Evolutionary conservation across 2,888 invertebrate genomes (phyloP).

Genomic region (Gryllus longicercus): DNA sequence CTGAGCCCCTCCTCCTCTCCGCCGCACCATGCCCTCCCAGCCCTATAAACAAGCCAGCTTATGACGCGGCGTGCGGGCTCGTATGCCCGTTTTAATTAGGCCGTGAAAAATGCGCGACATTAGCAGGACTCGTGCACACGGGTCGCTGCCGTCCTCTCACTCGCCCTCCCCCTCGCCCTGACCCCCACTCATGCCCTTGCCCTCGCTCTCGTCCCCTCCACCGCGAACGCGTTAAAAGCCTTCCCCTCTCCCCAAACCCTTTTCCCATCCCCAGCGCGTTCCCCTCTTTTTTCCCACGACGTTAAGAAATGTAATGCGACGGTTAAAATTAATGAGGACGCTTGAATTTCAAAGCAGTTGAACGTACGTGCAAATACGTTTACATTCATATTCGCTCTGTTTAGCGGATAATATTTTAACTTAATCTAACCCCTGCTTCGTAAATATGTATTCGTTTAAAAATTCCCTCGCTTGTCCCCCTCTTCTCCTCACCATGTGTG

Average conservation of each 20-base stretch:
- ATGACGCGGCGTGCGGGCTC: not conserved
- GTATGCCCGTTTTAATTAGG: not conserved
- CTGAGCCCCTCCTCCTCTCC: not conserved
- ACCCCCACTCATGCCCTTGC: not conserved
- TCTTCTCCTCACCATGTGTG: not conserved
- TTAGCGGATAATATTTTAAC: slow-evolving; percentile 10
- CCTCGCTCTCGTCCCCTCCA: not conserved
- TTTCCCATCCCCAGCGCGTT: not conserved
- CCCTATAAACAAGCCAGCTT: not conserved
- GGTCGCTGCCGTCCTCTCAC: not conserved
- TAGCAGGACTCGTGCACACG: not conserved
- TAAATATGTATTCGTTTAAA: not conserved
- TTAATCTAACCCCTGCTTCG: not conserved
- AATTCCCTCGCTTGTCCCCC: no score
- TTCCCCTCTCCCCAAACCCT: not conserved
- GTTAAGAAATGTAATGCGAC: slow-evolving; percentile 17
- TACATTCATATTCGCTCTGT: not conserved
- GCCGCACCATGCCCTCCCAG: not conserved
- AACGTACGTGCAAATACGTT: slow-evolving; percentile 9
- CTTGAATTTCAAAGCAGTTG: slow-evolving; percentile 6
- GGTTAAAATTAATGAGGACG: slow-evolving; percentile 1
- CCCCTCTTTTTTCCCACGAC: not conserved
- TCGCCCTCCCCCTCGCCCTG: not conserved
- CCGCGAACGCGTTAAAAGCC: not conserved
- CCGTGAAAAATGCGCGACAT: not conserved